Percentiles rank a stretch among this genome's conserved stretches.
These are phyloP conservation scores for Augiades crinisus DNA, from an alignment of 2,888 invertebrate species.

Conservation along the genomic window DNA sequence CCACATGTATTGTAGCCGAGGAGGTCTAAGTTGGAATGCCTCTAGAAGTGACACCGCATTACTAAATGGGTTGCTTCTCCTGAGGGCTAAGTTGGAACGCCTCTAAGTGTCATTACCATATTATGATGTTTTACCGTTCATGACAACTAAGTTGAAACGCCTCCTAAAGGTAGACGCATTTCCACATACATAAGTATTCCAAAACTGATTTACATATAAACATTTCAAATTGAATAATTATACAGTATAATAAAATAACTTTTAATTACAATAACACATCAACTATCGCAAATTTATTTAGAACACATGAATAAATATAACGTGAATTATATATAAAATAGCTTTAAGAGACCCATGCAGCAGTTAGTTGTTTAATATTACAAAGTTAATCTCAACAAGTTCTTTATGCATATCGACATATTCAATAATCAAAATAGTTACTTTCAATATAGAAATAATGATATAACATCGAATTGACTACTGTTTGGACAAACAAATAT, in stretches of 20 bases:
- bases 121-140: too few relatives aligned
- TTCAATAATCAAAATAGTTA: neutral
- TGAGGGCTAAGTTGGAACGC: too few relatives aligned
- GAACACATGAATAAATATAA: slow-evolving; percentile 19
- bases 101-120: too few relatives aligned
- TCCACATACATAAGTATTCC: neutral
- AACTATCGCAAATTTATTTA: slow-evolving; percentile 17
- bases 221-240: slow-evolving; percentile 6
- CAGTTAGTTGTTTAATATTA: neutral
- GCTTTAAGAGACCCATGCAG: neutral
- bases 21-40: too few relatives aligned
- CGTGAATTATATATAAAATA: slow-evolving; percentile 8
- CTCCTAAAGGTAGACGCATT: too few relatives aligned
- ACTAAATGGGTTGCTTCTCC: too few relatives aligned
- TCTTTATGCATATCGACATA: neutral
- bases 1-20: too few relatives aligned
- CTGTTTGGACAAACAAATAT: slow-evolving; percentile 10
- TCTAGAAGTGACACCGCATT: too few relatives aligned
- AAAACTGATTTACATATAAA: slow-evolving; percentile 5
- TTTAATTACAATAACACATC: slow-evolving; percentile 20
- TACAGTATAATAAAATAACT: slow-evolving; percentile 21
- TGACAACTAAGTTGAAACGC: too few relatives aligned
- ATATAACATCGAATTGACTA: slow-evolving; percentile 19
- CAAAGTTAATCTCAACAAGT: neutral
- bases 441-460: slow-evolving; percentile 5